These are phyloP conservation scores for Rhagologus leucostigma DNA, from an alignment of 2,113 vertebrate species.

Conservation along the genomic window DNA sequence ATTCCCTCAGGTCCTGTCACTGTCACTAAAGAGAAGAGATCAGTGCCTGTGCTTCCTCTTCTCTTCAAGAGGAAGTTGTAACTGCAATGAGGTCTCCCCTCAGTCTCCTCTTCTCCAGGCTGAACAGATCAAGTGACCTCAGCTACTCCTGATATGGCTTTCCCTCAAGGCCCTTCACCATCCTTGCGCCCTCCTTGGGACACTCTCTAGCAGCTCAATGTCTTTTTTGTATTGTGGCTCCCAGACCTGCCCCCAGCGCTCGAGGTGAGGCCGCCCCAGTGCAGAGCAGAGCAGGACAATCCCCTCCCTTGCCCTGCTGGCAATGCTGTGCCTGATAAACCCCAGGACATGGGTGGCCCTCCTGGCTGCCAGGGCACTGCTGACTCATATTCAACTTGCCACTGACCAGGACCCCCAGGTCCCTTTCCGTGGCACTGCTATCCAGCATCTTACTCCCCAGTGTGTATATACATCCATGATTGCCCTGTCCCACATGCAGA, in stretches of 20 bases:
- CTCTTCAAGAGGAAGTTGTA: fast-evolving
- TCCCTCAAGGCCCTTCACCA: neutral
- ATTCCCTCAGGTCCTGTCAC: neutral
- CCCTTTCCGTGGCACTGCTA: neutral
- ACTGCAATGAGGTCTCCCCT: neutral
- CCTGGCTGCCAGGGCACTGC: neutral
- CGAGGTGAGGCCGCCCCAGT: fast-evolving
- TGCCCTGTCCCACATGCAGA: neutral
- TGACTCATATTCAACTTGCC: too few relatives aligned
- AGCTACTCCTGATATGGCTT: fast-evolving
- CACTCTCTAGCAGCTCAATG: neutral
- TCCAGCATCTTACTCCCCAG: neutral
- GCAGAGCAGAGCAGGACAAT: neutral
- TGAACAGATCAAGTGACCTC: too few relatives aligned
- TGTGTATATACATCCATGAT: neutral
- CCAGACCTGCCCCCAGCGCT: neutral
- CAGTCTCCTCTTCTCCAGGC: neutral
- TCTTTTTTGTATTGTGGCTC: neutral
- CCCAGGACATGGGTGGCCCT: fast-evolving
- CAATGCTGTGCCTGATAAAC: too few relatives aligned
- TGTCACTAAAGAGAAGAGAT: neutral
- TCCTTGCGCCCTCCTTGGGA: fast-evolving
- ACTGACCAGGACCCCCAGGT: fast-evolving
- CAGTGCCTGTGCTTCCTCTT: neutral
- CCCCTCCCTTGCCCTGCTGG: fast-evolving